Conservation (phyloP, 2,113 vertebrate genomes). For the Phyllostomus discolor region DNA sequence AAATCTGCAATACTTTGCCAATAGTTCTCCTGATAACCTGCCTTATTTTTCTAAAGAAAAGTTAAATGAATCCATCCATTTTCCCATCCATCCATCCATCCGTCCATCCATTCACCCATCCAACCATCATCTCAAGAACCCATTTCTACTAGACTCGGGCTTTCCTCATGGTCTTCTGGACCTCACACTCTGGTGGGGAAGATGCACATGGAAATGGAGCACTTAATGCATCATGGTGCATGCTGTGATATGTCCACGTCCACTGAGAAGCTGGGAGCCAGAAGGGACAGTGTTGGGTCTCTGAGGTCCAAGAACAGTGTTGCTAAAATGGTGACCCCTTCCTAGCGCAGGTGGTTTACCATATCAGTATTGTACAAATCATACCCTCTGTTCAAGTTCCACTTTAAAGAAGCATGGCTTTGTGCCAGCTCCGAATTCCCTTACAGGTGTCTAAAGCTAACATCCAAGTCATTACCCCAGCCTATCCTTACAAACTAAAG, state of each 20-base stretch:
- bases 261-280: too few species aligned
- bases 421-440: neutral
- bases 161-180: neutral
- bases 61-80: neutral
- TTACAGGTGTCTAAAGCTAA: neutral
- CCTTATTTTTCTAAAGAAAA: neutral
- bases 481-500: too few species aligned
- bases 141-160: neutral
- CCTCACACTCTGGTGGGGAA: neutral
- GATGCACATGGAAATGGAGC: neutral
- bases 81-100: neutral
- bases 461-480: neutral
- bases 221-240: accelerated
- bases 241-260: accelerated
- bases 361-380: neutral
- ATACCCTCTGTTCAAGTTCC: neutral
- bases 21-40: neutral
- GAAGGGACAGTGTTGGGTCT: neutral
- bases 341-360: neutral
- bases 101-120: neutral
- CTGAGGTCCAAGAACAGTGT: neutral
- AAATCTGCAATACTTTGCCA: too few species aligned
- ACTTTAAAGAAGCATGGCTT: neutral
- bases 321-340: accelerated
- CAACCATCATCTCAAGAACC: neutral